Evolutionary conservation across 1,140 invertebrate genomes (phyloP).

Genomic region (Trypoxylus dichotomus): DNA sequence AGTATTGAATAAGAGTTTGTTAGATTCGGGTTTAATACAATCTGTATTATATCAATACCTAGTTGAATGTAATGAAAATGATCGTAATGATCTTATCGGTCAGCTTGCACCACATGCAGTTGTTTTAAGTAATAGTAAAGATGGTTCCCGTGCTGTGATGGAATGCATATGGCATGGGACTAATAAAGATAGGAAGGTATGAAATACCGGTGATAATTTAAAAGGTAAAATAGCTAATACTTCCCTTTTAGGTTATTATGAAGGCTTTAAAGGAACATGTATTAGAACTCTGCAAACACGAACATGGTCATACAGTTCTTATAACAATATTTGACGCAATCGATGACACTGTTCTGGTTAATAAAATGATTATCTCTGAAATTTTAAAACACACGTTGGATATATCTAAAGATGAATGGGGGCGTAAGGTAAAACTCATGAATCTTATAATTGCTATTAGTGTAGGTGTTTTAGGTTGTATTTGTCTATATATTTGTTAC

Average conservation of each 20-base stretch:
- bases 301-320: conserved; percentile 82
- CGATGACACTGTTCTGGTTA: conserved; percentile 89
- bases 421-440: conserved; percentile 60
- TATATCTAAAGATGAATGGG: conserved; percentile 72
- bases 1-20: conserved; percentile 71
- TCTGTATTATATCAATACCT: conserved; percentile 82
- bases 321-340: conserved; percentile 85
- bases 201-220: background rate
- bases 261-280: conserved; percentile 87
- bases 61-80: conserved; percentile 65
- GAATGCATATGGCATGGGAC: conserved; percentile 85
- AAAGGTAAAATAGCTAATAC: conserved; percentile 10
- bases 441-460: background rate
- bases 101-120: conserved; percentile 70
- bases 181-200: conserved; percentile 73
- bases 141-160: conserved; percentile 77
- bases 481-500: no score
- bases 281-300: conserved; percentile 76
- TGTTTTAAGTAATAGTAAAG: conserved; percentile 80
- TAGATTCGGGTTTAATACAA: conserved; percentile 72
- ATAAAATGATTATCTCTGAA: conserved; percentile 79
- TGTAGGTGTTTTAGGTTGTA: no score
- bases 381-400: conserved; percentile 72
- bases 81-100: conserved; percentile 72
- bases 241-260: conserved; percentile 59